A percentile compares a stretch with the other conserved stretches of the same genome.
Evolutionary conservation across 2,797 vertebrate genomes (phyloP).

Genomic region (Sebastes variabilis): DNA sequence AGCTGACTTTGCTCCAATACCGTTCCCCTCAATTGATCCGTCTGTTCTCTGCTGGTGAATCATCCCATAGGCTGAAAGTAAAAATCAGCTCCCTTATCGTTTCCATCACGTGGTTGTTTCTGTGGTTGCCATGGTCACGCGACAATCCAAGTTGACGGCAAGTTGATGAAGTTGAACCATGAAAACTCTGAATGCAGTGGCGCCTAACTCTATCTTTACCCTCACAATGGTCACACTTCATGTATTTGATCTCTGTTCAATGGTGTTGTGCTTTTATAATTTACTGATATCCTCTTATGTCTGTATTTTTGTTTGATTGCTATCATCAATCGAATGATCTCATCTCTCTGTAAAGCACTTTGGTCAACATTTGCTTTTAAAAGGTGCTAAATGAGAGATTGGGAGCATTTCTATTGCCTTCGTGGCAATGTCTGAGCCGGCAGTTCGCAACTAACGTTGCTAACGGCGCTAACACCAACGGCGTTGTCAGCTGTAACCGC

Average conservation of each 20-base stretch:
- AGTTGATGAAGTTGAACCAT: not conserved
- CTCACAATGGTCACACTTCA: not conserved
- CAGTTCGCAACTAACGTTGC: not conserved
- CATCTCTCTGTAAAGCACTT: not conserved
- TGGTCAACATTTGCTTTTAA: not conserved
- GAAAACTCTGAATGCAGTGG: not conserved
- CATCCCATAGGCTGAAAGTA: not conserved
- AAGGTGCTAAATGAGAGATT: not conserved
- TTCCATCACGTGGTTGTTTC: not conserved
- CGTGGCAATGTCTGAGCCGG: not conserved
- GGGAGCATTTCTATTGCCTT: not conserved
- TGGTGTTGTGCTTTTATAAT: not conserved
- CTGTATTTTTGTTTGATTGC: not conserved
- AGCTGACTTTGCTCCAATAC: not conserved
- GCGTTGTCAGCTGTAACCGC: not conserved
- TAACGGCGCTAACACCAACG: not conserved
- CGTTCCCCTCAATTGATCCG: not conserved
- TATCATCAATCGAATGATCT: not conserved
- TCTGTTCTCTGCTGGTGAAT: not conserved
- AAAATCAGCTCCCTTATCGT: not conserved
- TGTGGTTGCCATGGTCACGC: not conserved
- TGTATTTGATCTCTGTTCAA: not conserved
- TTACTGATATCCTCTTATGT: not conserved
- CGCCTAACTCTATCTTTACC: not conserved
- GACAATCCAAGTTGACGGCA: not conserved